Evolutionary conservation across 1,140 invertebrate species (phyloP), one percentile per base, ranked within the genome.

Genomic region (Drosophila bocqueti): DNA sequence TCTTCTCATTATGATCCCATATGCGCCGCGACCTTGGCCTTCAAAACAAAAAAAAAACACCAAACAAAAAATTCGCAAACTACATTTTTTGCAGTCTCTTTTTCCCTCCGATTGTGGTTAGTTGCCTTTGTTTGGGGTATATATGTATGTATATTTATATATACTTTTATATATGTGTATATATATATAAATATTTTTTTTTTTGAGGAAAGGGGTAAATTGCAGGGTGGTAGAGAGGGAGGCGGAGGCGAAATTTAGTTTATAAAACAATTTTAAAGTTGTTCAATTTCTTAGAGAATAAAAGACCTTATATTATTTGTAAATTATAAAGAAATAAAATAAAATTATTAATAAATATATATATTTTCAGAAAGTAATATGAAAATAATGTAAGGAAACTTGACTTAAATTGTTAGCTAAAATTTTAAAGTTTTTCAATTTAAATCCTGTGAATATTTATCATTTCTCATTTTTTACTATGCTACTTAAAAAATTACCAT

Each of bases 21-120:
- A 61, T 83, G 74, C 77, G 61, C 52, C 40, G 45, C 67, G 77
- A 84, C 82, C 55, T 77, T 76, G 75, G 62, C 75, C 75, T 77
- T 77, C 69, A 73, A 73, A 57, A 52, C 54, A 72, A 21, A 72
- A 57, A 69, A 68, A 68, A 71, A 72, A 26, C 18, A n/a, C 16
- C 16, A 42, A 36, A 69, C 49, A 60, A 73, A 72, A 73, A 71
- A 72, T 72, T 59, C 24, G 69, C 69, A 72, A 73, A 73, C 72
- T 43, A 55, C 52, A 43, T 50, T 73, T 60, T 73, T 73, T 72
- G 58, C 62, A 60, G 59, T 79, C 42, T 66, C 46, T 55, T 55
- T 43, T 52, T 66, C 66, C 21, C 46, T 40, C 40, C 18, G 65
- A 49, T 42, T 72, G 65, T 49, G 43, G 54, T 73, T 73, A n/a